These are phyloP conservation scores for Solenopsis fugax DNA, from an alignment of 1,140 invertebrate genomes.

Conservation along the genomic window DNA sequence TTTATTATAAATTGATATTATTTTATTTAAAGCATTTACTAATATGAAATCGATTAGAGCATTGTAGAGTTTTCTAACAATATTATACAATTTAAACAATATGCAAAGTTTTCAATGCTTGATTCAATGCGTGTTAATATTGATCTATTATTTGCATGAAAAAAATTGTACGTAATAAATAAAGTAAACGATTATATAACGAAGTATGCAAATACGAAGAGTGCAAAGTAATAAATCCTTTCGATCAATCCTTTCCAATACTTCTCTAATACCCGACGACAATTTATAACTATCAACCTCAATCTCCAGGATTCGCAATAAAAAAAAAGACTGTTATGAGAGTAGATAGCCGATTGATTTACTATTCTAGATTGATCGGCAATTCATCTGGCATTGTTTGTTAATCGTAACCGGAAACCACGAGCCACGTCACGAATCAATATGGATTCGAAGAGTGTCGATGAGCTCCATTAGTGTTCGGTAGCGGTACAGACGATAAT, in stretches of 20 bases:
- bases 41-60: not conserved
- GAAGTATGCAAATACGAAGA: slow-evolving; percentile 4
- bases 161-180: not conserved
- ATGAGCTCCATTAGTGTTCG: slow-evolving; percentile 43
- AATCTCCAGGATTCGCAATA: slow-evolving; percentile 2
- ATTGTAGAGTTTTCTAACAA: not conserved
- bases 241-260: slow-evolving; percentile 34
- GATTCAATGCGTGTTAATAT: slow-evolving; percentile 2
- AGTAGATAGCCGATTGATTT: slow-evolving; percentile 46
- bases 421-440: slow-evolving; percentile 41
- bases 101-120: not conserved
- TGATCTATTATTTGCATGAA: not conserved
- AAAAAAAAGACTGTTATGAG: slow-evolving; percentile 46
- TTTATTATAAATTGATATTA: not conserved
- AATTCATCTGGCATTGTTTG: slow-evolving; percentile 49
- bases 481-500: slow-evolving; percentile 41
- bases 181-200: slow-evolving; percentile 14
- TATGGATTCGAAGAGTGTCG: slow-evolving; percentile 51
- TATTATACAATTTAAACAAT: not conserved
- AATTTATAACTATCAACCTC: slow-evolving; percentile 57
- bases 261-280: slow-evolving; percentile 31
- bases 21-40: not conserved
- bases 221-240: slow-evolving; percentile 6
- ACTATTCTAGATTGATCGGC: slow-evolving; percentile 49
- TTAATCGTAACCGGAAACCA: slow-evolving; percentile 57